Evolutionary conservation across 2,113 vertebrate species (phyloP).

Genomic region (Platichthys stellatus): DNA sequence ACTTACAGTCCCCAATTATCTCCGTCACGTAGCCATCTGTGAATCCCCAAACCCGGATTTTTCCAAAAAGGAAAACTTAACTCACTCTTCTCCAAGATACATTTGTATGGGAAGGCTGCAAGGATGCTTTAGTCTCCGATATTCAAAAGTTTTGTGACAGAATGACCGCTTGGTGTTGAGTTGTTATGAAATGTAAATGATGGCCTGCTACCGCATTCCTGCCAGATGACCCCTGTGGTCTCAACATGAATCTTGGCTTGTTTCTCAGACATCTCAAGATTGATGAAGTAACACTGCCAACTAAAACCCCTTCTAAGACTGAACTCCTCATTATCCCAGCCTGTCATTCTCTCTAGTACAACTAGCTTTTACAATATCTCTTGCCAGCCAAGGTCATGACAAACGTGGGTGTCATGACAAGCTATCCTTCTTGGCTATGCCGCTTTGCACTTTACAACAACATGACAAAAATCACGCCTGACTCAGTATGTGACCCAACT

Average conservation of each 20-base stretch:
- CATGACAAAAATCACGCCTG: neutral
- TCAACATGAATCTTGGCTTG: neutral
- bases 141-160: neutral
- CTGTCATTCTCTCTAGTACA: neutral
- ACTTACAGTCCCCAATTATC: too few species aligned
- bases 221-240: too few species aligned
- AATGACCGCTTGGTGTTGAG: neutral
- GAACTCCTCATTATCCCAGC: neutral
- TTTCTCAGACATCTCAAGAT: neutral
- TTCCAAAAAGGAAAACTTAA: too few species aligned
- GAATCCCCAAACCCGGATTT: neutral
- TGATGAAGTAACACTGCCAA: neutral
- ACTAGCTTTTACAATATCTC: neutral
- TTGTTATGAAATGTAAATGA: neutral
- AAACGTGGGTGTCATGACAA: neutral
- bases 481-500: neutral
- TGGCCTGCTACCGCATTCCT: neutral
- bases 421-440: neutral
- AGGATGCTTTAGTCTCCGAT: neutral
- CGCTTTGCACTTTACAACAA: neutral
- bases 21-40: too few species aligned
- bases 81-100: neutral
- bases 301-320: neutral
- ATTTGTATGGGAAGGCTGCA: neutral
- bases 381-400: neutral